Base-by-base conservation (phyloP, 2,113 vertebrate species). In the Marmota flaviventris region DNA sequence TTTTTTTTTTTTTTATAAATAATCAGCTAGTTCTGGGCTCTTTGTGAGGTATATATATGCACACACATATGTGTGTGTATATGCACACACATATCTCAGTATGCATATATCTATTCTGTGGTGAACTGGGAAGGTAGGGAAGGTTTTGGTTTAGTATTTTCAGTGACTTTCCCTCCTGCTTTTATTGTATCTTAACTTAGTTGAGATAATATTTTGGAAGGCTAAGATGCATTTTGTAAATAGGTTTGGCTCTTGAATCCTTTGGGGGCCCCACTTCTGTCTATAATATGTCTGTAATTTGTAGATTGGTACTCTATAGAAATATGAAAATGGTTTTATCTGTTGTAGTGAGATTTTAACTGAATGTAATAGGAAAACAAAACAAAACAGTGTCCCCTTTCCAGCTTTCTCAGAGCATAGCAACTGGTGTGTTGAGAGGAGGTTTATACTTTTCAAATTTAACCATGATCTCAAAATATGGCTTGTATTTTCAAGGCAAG, bases 381-480 rank as follows among this genome's bases (percentile, higher is more conserved):
- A 51, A 84, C 12, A 86, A 76, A 81, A 29, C 72, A 29, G 14
- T 75, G 18, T 79, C n/a, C 27, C 63, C 27, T 83, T 93, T 10
- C 37, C n/a, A 42, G 32, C 37, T 89, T 89, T 81, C 72, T 88
- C 48, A 86, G 37, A 84, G 63, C 5, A 5, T 81, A 77, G 67
- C 42, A 95, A 9, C 56, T 56, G 4, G 65, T 86, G 82, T 81
- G 25, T 63, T 83, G 51, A 78, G 34, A 85, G 82, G 67, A 56
- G 76, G 58, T 53, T 79, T 73, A 72, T 1, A 77, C 29, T 92
- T 94, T 75, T 94, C 39, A 84, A 0, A 81, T 94, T 93, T 96
- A 96, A 84, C 70, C 82, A 1, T 95, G 87, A 61, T 86, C 91
- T 97, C 86, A 97, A 93, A 93, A 92, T 73, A 42, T 90, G 48